phyloP scores from a whole-genome alignment of 2,888 invertebrate genomes.

The Andrena bucephala region DNA sequence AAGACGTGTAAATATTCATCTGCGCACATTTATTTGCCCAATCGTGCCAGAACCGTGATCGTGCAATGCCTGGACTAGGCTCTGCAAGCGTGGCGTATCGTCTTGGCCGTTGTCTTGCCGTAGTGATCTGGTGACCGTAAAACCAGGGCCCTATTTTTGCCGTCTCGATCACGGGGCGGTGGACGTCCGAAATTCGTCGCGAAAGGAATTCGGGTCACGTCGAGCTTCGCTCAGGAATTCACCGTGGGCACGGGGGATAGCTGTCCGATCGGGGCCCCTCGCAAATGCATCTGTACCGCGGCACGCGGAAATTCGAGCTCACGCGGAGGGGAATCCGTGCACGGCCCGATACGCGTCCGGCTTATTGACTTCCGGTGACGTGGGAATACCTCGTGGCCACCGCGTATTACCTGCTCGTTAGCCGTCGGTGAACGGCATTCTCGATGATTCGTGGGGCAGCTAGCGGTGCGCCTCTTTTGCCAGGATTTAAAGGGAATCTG shows the following conservation, averaged over 20 bases:
- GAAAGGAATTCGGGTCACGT: conserved; percentile 51
- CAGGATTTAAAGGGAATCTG: conserved; percentile 21
- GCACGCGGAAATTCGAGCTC: conserved; percentile 72
- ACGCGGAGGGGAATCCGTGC: conserved; percentile 57
- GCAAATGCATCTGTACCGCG: conserved; percentile 56
- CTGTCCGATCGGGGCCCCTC: conserved; percentile 45
- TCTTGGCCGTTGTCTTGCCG: not conserved
- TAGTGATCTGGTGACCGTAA: not conserved
- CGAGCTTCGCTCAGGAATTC: conserved; percentile 49
- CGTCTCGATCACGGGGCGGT: not conserved
- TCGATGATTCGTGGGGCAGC: conserved; percentile 10
- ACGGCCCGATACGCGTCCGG: conserved; percentile 64
- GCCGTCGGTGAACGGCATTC: conserved; percentile 21
- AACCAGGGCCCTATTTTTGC: conserved; percentile 25
- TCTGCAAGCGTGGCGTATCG: not conserved
- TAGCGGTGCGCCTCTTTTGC: conserved; percentile 18
- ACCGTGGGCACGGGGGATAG: conserved; percentile 38
- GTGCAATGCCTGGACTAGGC: no score
- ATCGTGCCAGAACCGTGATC: no score
- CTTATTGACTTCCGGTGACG: conserved; percentile 75
- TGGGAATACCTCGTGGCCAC: conserved; percentile 59
- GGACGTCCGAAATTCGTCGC: conserved; percentile 19
- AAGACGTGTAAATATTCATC: no score
- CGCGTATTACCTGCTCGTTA: conserved; percentile 58
- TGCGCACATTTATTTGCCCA: no score